Base-by-base conservation (phyloP, 2,888 invertebrate genomes). In the Megaustenia siamemsis region DNA sequence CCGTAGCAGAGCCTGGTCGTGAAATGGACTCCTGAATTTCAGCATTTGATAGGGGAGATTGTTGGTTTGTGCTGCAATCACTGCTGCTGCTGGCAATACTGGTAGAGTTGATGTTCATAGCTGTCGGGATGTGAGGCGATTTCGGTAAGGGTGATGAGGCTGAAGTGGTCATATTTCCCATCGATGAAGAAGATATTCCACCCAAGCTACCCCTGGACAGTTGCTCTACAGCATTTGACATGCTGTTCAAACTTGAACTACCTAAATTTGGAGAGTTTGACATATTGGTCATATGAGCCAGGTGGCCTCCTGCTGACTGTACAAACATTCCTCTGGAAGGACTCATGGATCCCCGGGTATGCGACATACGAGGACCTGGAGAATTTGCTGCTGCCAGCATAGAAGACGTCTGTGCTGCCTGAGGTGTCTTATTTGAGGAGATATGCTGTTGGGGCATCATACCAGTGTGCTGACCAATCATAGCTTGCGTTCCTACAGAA, bases 341-440 rank as follows among this genome's bases (percentile, higher is more conserved):
- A 75, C 87, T 86, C 49, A 84, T 83, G 45, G 87, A 56, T 32
- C 84, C 84, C 10, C 84, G 84, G 28, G 28, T 82, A 45, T 73
- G 80, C 21, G 84, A 56, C 79, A 83, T 78, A 3, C 86, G 49
- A 12, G 86, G 86, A 15, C 89, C 90, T n/a, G 91, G 90, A 32
- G 91, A 89, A 84, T 89, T 91, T 18, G 92, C 92, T 24, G 93
- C 93, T 38, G 93, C 93, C 56, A 90, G 86, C 89, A 93, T 89
- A 40, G 92, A 93, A 40, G 92, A 93, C 18, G 93, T 93, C 87
- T 92, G 92, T 21, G 92, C 93, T 24, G 93, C 93, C 87, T 92
- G 92, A 63, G 93, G 92, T 82, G 91, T 92, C 87, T 92, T 93
- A 63, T 86, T 87, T 28, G 87, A 87, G 53, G 88, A 83, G 28